Percentiles rank a stretch among this genome's conserved stretches.
Evolutionary conservation across 2,888 invertebrate species (phyloP).

Genomic region (Spodoptera littoralis): DNA sequence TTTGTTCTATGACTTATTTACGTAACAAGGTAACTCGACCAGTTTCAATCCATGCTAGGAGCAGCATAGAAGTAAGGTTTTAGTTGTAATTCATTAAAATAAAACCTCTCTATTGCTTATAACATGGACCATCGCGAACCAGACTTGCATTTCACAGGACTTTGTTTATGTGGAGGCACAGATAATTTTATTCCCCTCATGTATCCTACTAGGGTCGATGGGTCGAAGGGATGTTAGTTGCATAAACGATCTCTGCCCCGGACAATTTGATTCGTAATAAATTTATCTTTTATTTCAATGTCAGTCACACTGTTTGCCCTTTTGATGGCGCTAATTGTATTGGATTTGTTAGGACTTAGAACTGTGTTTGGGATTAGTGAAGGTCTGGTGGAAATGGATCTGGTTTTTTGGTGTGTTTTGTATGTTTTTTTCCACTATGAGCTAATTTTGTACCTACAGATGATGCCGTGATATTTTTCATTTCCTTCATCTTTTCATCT

Average conservation of each 20-base stretch:
- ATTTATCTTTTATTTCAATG: conserved; percentile 76
- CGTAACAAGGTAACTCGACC: too few relatives aligned
- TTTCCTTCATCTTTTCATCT: too few relatives aligned
- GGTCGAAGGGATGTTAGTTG: conserved; percentile 76
- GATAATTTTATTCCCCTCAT: conserved; percentile 85
- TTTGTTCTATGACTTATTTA: too few relatives aligned
- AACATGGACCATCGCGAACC: conserved; percentile 58
- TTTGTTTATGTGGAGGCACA: conserved; percentile 70
- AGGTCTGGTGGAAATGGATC: background rate
- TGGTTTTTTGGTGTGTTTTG: background rate
- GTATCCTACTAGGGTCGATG: conserved; percentile 66
- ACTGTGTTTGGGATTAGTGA: background rate
- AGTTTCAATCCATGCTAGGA: too few relatives aligned
- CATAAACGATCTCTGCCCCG: conserved; percentile 79
- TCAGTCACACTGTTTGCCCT: conserved; percentile 64
- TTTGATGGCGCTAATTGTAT: conserved; percentile 51
- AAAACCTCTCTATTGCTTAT: conserved; percentile 12
- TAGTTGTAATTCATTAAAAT: too few relatives aligned
- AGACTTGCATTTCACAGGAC: conserved; percentile 70
- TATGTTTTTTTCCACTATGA: background rate
- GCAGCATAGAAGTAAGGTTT: too few relatives aligned
- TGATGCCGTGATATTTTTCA: too few relatives aligned
- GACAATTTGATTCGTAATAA: conserved; percentile 82
- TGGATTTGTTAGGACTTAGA: conserved; percentile 17
- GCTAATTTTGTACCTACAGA: background rate